Evolutionary conservation across 2,888 invertebrate genomes (phyloP), one percentile per base, ranked within the genome.

Genomic region (Ophioninae sp.): DNA sequence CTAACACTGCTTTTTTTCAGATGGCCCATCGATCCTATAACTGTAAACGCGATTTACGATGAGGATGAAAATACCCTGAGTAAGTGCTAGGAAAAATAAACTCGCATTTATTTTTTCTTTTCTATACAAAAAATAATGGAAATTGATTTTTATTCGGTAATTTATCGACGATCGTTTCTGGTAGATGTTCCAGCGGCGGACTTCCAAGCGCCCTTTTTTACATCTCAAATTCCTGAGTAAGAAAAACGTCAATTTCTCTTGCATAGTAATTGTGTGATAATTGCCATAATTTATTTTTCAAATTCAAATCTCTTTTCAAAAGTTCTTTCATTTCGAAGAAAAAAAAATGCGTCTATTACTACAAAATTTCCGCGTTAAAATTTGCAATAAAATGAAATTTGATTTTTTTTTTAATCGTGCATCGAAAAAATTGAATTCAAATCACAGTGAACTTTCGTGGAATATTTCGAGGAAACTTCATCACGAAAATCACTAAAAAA

Each of bases 51-150:
- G 22, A 59, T 82, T 2, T 87, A 85, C 39, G 56, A 20, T 81
- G 91, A 92, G 22, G 90, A 89, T 75, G 85, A 90, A 10, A 93
- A 93, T 86, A 87, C 90, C 51, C 91, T 93, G 41, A 68, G 86
- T 87, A 64, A 81, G 79, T 44, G 1, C 44, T 44, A 9, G 3
- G 9, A 44, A 13, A 44, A 13, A 13, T 44, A 3, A 13, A 9
- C 9, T 13, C 44, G 9, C 44, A 44, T 44, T 44, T 3, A 44
- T 44, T 3, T 44, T 44, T 13, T 44, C 0, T 8, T 58, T 78
- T 65, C 30, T 23, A 30, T 0, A 20, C 3, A 44, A 20, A 13
- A 61, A 22, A 5, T 22, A 20, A 22, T 10, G 10, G n/a, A 58
- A 58, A 23, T 51, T 44, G 3, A 44, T 44, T 9, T 3, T 8